Evolutionary conservation across 2,888 invertebrate genomes (phyloP).

Genomic region (Drosophila setosimentum): DNA sequence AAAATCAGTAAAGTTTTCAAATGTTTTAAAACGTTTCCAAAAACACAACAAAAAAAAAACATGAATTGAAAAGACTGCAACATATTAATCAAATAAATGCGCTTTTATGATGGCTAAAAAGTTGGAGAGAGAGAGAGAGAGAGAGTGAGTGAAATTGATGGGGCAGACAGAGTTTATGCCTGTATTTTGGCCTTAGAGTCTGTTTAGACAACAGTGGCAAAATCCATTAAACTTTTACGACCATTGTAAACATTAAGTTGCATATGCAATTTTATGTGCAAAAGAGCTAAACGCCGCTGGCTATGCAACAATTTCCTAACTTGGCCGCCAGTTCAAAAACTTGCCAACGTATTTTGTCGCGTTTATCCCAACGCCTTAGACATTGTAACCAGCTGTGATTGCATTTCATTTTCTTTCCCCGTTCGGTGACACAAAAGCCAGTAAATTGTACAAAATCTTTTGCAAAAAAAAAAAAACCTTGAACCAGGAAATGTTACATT

Average conservation of each 20-base stretch:
- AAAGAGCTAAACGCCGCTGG: slow-evolving; percentile 54
- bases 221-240: slow-evolving; percentile 82
- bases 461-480: slow-evolving; percentile 1
- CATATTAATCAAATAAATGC: slow-evolving; percentile 70
- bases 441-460: slow-evolving; percentile 20
- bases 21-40: slow-evolving; percentile 43
- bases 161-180: slow-evolving; percentile 2
- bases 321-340: slow-evolving; percentile 46
- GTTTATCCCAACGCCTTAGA: slow-evolving; percentile 51
- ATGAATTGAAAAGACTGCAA: slow-evolving; percentile 5
- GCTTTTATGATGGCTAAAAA: slow-evolving; percentile 60
- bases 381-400: slow-evolving; percentile 67
- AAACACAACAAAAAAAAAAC: not conserved
- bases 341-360: slow-evolving; percentile 26
- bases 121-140: too few relatives aligned
- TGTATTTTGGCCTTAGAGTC: slow-evolving; percentile 5
- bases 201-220: slow-evolving; percentile 34
- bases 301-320: slow-evolving; percentile 67
- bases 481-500: slow-evolving; percentile 44
- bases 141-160: not conserved
- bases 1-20: slow-evolving; percentile 47
- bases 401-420: slow-evolving; percentile 27
- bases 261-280: slow-evolving; percentile 78
- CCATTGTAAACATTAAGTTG: slow-evolving; percentile 79
- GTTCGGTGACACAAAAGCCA: slow-evolving; percentile 8